Evolutionary conservation across 2,113 vertebrate genomes (phyloP).

Genomic region (Acrocephalus kingi): DNA sequence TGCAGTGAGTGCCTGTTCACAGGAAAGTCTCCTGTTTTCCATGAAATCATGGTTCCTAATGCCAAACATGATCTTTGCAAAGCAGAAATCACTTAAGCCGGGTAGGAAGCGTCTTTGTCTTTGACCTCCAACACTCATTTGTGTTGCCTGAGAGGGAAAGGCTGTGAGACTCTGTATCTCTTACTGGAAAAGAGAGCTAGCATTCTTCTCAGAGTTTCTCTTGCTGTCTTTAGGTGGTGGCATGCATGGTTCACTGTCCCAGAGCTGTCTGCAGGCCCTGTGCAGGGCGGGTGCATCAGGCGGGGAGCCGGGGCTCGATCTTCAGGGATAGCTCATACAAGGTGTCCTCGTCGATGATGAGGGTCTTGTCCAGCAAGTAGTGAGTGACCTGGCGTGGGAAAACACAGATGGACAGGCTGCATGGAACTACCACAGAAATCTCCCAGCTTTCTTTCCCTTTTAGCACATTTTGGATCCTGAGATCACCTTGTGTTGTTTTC

Average conservation of each 20-base stretch:
- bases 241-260: slow-evolving; percentile 45
- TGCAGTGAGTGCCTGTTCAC: not conserved
- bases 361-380: slow-evolving; percentile 93
- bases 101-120: not conserved
- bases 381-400: slow-evolving; percentile 87
- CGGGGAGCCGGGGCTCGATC: slow-evolving; percentile 94
- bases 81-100: not conserved
- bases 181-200: slow-evolving; percentile 39
- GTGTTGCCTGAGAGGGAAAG: slow-evolving; percentile 48
- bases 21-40: not conserved
- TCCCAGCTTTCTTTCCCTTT: not conserved
- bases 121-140: slow-evolving; percentile 20
- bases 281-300: slow-evolving; percentile 78
- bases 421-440: not conserved
- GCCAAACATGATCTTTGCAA: not conserved
- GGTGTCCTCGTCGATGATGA: slow-evolving; percentile 96
- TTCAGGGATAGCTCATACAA: slow-evolving; percentile 95
- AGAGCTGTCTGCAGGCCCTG: not conserved
- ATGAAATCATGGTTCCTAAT: not conserved
- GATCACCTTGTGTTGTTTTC: fast-evolving
- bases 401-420: not conserved
- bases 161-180: slow-evolving; percentile 27
- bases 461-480: not conserved
- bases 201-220: not conserved
- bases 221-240: slow-evolving; percentile 1